Percentiles rank a stretch among this genome's conserved stretches.
Conservation (phyloP, 35 echinoderm and acorn worm species). For the Strongylocentrotus purpuratus region DNA sequence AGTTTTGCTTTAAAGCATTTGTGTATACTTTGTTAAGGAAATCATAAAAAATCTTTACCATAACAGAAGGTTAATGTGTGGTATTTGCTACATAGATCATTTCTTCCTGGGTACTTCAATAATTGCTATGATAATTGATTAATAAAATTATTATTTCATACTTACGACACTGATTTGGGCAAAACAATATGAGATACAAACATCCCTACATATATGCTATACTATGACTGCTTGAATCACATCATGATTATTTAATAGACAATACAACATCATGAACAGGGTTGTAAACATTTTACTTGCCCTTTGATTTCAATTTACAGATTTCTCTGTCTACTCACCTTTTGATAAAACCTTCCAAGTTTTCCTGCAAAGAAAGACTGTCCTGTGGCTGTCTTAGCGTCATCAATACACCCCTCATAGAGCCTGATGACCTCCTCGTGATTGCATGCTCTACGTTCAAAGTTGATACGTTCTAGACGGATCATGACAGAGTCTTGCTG, state of each 20-base stretch:
- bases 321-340: constrained; percentile 65
- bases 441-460: constrained; percentile 77
- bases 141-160: too few species aligned
- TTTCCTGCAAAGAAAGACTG: constrained; percentile 75
- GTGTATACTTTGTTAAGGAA: too few species aligned
- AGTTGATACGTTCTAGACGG: constrained; percentile 75
- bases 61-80: too few species aligned
- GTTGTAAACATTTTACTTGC: background rate
- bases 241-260: background rate
- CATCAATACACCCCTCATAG: constrained; percentile 59
- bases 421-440: constrained; percentile 62
- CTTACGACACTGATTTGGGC: too few species aligned
- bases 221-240: background rate
- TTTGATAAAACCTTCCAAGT: constrained; percentile 74
- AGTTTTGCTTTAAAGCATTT: background rate
- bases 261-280: too few species aligned
- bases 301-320: background rate
- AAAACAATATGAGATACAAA: too few species aligned
- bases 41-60: too few species aligned
- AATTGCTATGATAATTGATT: too few species aligned
- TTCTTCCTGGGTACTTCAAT: too few species aligned
- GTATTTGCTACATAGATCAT: too few species aligned
- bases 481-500: constrained; percentile 66
- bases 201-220: too few species aligned
- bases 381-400: constrained; percentile 48